Percentiles rank a stretch among this genome's conserved stretches.
Evolutionary conservation across 2,113 vertebrate species (phyloP).

Genomic region (Copsychus sechellarum): DNA sequence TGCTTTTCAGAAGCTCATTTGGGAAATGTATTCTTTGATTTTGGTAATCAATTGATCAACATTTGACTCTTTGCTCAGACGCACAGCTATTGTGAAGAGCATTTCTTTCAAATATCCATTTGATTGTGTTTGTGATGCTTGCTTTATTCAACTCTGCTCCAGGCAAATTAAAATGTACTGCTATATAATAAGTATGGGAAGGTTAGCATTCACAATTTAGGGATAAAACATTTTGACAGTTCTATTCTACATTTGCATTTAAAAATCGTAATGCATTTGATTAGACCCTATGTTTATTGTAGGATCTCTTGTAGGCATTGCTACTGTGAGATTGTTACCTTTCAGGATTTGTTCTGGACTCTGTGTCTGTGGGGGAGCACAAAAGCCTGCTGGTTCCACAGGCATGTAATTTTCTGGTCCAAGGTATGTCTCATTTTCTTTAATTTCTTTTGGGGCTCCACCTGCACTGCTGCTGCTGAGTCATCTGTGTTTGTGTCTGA

Average conservation of each 20-base stretch:
- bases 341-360: slow-evolving; percentile 23
- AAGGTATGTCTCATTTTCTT: not conserved
- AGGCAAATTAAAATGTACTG: slow-evolving; percentile 52
- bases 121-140: slow-evolving; percentile 30
- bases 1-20: slow-evolving; percentile 37
- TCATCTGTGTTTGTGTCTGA: not conserved
- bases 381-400: not conserved
- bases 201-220: slow-evolving; percentile 34
- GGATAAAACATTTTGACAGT: slow-evolving; percentile 65
- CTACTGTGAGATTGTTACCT: slow-evolving; percentile 11
- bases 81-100: not conserved
- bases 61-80: slow-evolving; percentile 34
- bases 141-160: slow-evolving; percentile 37
- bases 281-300: not conserved
- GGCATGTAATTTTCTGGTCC: not conserved
- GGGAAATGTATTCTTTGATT: slow-evolving; percentile 50
- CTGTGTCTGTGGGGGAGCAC: not conserved
- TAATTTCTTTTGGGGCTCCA: not conserved
- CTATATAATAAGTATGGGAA: slow-evolving; percentile 48
- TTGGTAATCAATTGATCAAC: slow-evolving; percentile 45
- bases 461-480: not conserved
- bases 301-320: not conserved
- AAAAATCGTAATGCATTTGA: slow-evolving; percentile 31
- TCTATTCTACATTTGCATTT: slow-evolving; percentile 58
- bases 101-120: slow-evolving; percentile 37